Evolutionary conservation across 2,888 invertebrate species (phyloP), one percentile per base, ranked within the genome.

Genomic region (Callimorpha dominula): DNA sequence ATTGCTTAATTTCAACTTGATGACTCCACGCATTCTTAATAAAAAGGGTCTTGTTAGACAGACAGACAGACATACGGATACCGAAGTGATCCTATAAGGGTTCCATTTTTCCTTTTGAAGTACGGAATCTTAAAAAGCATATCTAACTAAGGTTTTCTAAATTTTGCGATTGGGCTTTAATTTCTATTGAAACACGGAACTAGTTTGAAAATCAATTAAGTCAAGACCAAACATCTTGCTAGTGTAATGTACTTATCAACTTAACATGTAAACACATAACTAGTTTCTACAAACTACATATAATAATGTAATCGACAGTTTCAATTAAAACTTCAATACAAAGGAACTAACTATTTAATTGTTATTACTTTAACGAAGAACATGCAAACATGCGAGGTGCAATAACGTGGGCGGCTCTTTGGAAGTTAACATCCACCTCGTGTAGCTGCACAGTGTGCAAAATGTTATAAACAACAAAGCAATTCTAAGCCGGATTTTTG

Each of bases 351-450:
- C 73, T 69, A 76, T 80, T 71, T 81, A 82, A 82, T 79, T 79
- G 76, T 78, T 79, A 83, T 79, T 72, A 70, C 75, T 71, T 70
- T 63, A 62, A 1, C 68, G 40, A 74, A 79, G 74, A 73, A 68
- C 71, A 76, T 70, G 81, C 79, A 81, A 79, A 78, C 78, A 77
- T 74, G 73, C 70, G 78, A 80, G 75, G 77, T 83, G 87, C 83
- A 87, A 89, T 88, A 87, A 84, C 85, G 79, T 64, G 76, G 70
- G 80, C 84, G 86, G 77, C 74, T 81, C 78, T 72, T 70, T 52
- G 84, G 75, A 80, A 83, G 80, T 86, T 85, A 75, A 78, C 80
- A 78, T 75, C 79, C 73, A 60, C 75, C 72, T 82, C 78, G 67
- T 77, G 77, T 79, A 71, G 60, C 50, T 81, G 78, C 87, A 88